phyloP scores from a whole-genome alignment of 2,113 vertebrate genomes.

The Sturnus vulgaris region DNA sequence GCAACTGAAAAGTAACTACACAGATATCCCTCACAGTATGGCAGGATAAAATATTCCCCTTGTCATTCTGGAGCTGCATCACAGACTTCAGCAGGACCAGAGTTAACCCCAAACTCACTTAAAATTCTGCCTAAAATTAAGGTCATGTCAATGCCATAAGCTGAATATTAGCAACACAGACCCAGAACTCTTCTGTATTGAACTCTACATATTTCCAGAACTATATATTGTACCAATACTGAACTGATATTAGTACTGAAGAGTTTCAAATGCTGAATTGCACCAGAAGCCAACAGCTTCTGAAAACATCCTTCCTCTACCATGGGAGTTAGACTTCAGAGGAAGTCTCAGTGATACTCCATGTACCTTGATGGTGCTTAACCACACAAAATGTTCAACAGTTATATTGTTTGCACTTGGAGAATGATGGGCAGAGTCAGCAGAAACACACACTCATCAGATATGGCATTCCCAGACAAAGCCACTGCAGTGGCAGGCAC shows the following conservation, averaged over 20 bases:
- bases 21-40: neutral
- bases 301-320: neutral
- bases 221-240: neutral
- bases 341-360: accelerated
- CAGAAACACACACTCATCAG: neutral
- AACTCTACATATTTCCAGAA: neutral
- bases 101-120: neutral
- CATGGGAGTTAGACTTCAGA: neutral
- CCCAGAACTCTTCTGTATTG: accelerated
- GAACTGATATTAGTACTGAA: neutral
- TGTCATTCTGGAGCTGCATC: neutral
- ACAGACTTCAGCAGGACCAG: neutral
- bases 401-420: neutral
- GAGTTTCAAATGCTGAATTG: neutral
- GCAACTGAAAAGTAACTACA: neutral
- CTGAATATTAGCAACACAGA: neutral
- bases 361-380: neutral
- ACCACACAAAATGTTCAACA: neutral
- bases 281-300: neutral
- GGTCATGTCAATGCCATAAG: neutral
- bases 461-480: neutral
- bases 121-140: neutral
- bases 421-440: neutral
- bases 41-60: neutral
- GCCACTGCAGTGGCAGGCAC: neutral